phyloP scores from a whole-genome alignment of 2,113 vertebrate species.

The Fregetta grallaria region DNA sequence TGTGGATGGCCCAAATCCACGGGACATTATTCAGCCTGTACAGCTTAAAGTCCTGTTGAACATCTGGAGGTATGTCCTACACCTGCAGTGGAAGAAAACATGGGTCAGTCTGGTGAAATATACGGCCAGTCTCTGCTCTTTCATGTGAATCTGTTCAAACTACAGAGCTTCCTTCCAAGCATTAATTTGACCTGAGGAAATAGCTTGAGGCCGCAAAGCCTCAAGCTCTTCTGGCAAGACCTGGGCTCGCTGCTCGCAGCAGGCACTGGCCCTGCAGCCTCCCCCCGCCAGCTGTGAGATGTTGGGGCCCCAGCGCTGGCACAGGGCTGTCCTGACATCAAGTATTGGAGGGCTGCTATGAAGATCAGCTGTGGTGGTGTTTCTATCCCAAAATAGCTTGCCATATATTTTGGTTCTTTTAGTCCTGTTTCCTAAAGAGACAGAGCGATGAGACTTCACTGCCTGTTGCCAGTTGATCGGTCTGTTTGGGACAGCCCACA shows the following conservation, averaged over 20 bases:
- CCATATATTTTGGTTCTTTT: not conserved
- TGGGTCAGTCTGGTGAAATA: not conserved
- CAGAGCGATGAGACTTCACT: not conserved
- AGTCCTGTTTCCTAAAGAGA: not conserved
- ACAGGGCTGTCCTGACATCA: not conserved
- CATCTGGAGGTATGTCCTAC: not conserved
- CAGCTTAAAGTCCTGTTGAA: not conserved
- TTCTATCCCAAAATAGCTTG: not conserved
- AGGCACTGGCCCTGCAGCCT: not conserved
- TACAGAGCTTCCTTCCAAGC: not conserved
- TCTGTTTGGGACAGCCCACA: not conserved
- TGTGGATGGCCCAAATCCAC: not conserved
- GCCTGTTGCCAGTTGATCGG: not conserved
- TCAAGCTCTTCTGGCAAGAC: not conserved
- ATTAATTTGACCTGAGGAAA: not conserved
- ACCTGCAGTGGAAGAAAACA: not conserved
- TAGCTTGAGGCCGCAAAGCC: not conserved
- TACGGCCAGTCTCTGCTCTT: not conserved
- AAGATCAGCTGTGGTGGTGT: not conserved
- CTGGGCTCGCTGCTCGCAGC: not conserved
- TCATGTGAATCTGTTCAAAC: not conserved
- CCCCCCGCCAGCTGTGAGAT: not conserved
- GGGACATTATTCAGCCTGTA: not conserved
- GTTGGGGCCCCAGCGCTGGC: not conserved
- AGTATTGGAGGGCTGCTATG: not conserved